Percentiles rank a stretch among this genome's conserved stretches.
phyloP scores from a whole-genome alignment of 2,888 invertebrate genomes.

The Melitaea athalia region DNA sequence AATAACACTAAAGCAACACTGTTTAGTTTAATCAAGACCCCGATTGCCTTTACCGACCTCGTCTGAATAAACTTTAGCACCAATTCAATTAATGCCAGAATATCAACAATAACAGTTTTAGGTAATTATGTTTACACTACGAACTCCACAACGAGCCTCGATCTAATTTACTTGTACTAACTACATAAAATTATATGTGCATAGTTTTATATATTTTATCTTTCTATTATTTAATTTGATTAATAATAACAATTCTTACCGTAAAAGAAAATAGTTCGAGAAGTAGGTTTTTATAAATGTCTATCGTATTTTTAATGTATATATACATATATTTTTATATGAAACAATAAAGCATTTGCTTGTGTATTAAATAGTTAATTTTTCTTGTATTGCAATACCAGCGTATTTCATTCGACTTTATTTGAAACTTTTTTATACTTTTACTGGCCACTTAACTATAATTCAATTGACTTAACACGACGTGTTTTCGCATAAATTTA shows the following conservation, averaged over 20 bases:
- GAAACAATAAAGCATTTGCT: not conserved
- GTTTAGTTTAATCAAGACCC: constrained; percentile 77
- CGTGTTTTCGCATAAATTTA: not conserved
- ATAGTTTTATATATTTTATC: constrained; percentile 2
- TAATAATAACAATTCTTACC: not conserved
- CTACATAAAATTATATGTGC: constrained; percentile 40
- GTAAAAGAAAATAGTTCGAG: no score
- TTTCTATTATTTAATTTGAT: not conserved
- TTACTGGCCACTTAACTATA: not conserved
- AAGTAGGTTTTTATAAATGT: no score
- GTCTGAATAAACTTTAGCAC: constrained; percentile 72
- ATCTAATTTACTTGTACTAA: constrained; percentile 46
- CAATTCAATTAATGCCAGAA: constrained; percentile 74
- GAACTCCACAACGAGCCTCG: constrained; percentile 49
- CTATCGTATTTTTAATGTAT: not conserved
- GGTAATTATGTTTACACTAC: constrained; percentile 69
- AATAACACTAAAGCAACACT: constrained; percentile 52
- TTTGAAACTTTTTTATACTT: not conserved
- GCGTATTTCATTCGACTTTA: not conserved
- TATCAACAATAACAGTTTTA: constrained; percentile 77
- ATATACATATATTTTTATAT: no score
- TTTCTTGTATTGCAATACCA: no score
- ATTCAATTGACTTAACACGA: constrained; percentile 1
- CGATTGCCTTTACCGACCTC: constrained; percentile 69
- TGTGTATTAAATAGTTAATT: not conserved